Base-by-base conservation (phyloP, 2,888 invertebrate species). In the Oligia latruncula region DNA sequence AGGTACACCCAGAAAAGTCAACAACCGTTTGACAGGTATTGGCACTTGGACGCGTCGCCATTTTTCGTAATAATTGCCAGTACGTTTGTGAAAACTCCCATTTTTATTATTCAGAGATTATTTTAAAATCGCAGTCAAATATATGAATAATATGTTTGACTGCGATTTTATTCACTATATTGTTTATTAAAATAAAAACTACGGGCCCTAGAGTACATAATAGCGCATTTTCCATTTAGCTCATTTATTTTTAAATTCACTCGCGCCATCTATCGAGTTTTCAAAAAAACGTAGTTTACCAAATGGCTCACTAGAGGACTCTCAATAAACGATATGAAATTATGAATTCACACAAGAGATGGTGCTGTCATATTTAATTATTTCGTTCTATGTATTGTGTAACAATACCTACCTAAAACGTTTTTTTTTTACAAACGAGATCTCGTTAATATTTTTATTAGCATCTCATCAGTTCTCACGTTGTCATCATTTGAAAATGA, bases 11-110 rank as follows among this genome's bases (percentile, higher is more conserved):
- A 68, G 88, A 90, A 90, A 91, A 95, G 96, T 96, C 96, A 96
- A 96, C 95, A 96, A 95, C 95, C 96, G 95, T 93, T 95, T 96
- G 96, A 96, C 96, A 94, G 92, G 52, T 86, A 81, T 86, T 90
- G 88, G 84, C 84, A 89, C 85, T 86, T 83, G 64, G 90, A 91
- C 87, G 92, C 90, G 91, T 91, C 93, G 94, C 95, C 94, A 94
- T 94, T 86, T 91, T 92, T 52, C 46, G 23, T 29, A 62, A 75
- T 82, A 82, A 90, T 92, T 86, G 88, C 92, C 90, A 89, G 52
- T 68, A n/a, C 0, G 9, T 46, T 64, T 49, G 5, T 66, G 8
- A 58, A 81, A 84, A 71, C 79, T 85, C 86, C 87, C 87, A 65
- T 17, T 55, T 73, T 58, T 65, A 2, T 5, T 17, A 15, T 73